Base-by-base conservation (phyloP, 2,113 vertebrate species). In the Poeciliopsis retropinna region DNA sequence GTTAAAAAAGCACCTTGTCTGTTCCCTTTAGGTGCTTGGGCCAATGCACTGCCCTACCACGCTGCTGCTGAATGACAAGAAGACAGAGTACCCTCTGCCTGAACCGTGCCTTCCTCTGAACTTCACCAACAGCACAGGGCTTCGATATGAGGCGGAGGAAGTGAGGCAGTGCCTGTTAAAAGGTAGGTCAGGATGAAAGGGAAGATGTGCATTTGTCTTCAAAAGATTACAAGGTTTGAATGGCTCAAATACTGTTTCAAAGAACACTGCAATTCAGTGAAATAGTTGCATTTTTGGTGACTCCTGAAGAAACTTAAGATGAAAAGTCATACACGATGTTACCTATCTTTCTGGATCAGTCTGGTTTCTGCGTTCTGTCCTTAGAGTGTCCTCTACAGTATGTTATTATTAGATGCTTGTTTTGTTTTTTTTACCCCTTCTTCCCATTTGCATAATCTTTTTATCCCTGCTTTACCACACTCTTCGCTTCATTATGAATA, bases 121-220 rank as follows among this genome's bases (percentile, higher is more conserved):
- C 84, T 96, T 91, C 71, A 4, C 17, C 28, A 91, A 93, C 17
- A 92, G 89, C 60, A 72, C 85, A 0, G 93, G 93, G 67, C 79
- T 96, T 85, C 57, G 22, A 28, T 95, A 94, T 3, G 94, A 96
- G 73, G 93, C 95, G 14, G 89, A 92, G 32, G 94, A 94, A 78
- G 93, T 95, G 72, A 90, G 91, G 1, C 92, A 92, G 27, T 95
- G 95, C 69, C 88, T 96, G 17, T 91, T 88, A 30, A 92, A 95
- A 88, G 95, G 94, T 95, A 87, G 44, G 73, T 68, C 39, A 47
- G 5, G 6, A 54, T 70, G n/a, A 84, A 84, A 79, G 63, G 14
- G 67, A 68, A 65, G 39, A 1, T 63, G 29, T 64, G 57, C 70
- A 29, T 80, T 78, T 77, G 41, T 72, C 62, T 77, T 82, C 63